Conservation (phyloP, 2,797 vertebrate species). For the Uromys caudimaculatus region DNA sequence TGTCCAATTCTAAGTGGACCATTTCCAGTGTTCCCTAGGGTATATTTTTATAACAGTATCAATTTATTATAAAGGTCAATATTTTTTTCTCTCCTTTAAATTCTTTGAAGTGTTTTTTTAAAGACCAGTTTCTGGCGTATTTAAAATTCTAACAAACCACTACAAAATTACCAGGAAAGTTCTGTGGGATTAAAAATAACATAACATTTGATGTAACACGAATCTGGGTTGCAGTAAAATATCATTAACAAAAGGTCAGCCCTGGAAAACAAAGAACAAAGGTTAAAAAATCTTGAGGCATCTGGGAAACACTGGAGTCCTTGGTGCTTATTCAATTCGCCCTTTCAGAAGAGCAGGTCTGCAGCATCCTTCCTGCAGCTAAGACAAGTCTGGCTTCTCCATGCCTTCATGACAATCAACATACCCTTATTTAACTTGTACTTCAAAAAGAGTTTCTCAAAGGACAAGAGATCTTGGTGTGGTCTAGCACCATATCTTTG, state of each 20-base stretch:
- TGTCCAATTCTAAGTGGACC: constrained; percentile 59
- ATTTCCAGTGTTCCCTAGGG: constrained; percentile 64
- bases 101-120: constrained; percentile 73
- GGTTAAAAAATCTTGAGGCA: constrained; percentile 48
- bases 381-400: neutral
- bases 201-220: constrained; percentile 82
- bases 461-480: neutral
- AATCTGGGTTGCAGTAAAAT: constrained; percentile 78
- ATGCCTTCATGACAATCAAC: neutral
- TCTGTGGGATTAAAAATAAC: constrained; percentile 64
- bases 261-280: constrained; percentile 74
- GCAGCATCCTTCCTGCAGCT: too few species aligned
- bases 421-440: neutral
- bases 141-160: constrained; percentile 83
- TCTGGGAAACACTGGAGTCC: constrained; percentile 25
- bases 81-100: constrained; percentile 73
- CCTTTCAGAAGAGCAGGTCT: neutral
- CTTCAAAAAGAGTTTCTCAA: neutral
- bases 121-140: constrained; percentile 80
- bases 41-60: constrained; percentile 77
- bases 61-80: constrained; percentile 80
- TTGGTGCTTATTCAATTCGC: neutral
- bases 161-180: constrained; percentile 83
- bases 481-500: neutral
- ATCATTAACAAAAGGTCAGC: constrained; percentile 79